Percentiles rank a stretch among this genome's conserved stretches.
phyloP scores from a whole-genome alignment of 2,888 invertebrate genomes.

The Emmelina monodactyla region DNA sequence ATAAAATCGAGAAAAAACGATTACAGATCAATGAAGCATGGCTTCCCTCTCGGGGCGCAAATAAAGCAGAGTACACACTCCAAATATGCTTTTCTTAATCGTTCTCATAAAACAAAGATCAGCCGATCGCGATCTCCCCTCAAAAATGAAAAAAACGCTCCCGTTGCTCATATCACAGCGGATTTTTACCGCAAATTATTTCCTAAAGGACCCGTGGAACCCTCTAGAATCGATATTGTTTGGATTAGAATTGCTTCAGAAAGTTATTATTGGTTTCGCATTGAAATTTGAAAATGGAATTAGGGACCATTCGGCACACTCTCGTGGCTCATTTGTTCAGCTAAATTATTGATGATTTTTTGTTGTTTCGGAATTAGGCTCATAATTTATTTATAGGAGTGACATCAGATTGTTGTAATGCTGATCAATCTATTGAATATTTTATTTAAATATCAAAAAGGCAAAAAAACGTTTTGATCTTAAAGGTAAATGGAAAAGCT shows the following conservation, averaged over 20 bases:
- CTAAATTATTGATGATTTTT: conserved; percentile 24
- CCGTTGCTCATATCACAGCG: conserved; percentile 51
- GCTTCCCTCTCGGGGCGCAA: conserved; percentile 57
- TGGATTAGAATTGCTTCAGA: conserved; percentile 34
- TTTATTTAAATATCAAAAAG: too few species aligned
- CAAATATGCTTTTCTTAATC: conserved; percentile 68
- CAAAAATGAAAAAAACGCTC: conserved; percentile 42
- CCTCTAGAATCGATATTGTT: conserved; percentile 48
- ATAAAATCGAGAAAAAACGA: conserved; percentile 62
- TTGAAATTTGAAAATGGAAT: conserved; percentile 36
- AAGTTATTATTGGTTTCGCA: conserved; percentile 41
- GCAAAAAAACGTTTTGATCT: too few species aligned
- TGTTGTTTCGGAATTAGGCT: conserved; percentile 6
- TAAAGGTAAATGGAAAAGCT: too few species aligned
- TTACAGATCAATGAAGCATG: conserved; percentile 64
- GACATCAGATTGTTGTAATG: too few species aligned
- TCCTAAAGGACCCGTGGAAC: conserved; percentile 32
- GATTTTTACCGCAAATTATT: conserved; percentile 57
- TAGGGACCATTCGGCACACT: conserved; percentile 30
- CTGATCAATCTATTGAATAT: too few species aligned
- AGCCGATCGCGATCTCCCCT: conserved; percentile 49
- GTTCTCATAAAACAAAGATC: conserved; percentile 68
- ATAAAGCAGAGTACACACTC: conserved; percentile 63
- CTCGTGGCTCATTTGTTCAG: conserved; percentile 21
- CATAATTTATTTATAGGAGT: too few species aligned